A percentile compares a stretch with the other conserved stretches of the same genome.
phyloP scores from a whole-genome alignment of 2,888 invertebrate species.

The Synergus umbraculus region DNA sequence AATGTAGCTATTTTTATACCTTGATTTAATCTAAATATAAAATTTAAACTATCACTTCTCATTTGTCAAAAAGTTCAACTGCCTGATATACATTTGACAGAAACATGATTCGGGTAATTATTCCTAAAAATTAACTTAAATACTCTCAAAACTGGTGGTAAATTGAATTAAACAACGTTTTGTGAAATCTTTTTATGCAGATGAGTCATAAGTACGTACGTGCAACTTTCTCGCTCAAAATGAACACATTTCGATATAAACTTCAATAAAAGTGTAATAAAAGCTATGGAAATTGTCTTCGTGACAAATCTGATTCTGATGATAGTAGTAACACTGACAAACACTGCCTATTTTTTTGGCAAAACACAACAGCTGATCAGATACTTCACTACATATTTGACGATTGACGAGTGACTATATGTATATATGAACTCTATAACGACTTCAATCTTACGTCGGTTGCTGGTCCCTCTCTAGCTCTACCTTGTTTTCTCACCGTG shows the following conservation, averaged over 20 bases:
- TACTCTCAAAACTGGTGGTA: neutral
- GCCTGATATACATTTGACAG: neutral
- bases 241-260: neutral
- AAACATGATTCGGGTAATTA: neutral
- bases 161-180: constrained; percentile 36
- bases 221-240: constrained; percentile 28
- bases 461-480: too few species aligned
- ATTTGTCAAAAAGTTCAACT: neutral
- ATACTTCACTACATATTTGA: neutral
- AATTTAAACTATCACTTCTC: neutral
- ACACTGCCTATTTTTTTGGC: neutral
- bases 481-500: too few species aligned
- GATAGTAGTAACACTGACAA: neutral
- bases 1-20: neutral
- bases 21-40: neutral
- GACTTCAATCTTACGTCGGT: neutral
- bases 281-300: neutral
- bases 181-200: constrained; percentile 45
- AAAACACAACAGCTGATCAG: constrained; percentile 34
- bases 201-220: constrained; percentile 44
- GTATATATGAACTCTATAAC: neutral
- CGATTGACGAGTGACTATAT: constrained; percentile 12
- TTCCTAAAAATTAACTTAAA: neutral
- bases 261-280: neutral
- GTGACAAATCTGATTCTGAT: neutral